Conservation (phyloP, 2,113 vertebrate genomes). For the Acinonyx jubatus region DNA sequence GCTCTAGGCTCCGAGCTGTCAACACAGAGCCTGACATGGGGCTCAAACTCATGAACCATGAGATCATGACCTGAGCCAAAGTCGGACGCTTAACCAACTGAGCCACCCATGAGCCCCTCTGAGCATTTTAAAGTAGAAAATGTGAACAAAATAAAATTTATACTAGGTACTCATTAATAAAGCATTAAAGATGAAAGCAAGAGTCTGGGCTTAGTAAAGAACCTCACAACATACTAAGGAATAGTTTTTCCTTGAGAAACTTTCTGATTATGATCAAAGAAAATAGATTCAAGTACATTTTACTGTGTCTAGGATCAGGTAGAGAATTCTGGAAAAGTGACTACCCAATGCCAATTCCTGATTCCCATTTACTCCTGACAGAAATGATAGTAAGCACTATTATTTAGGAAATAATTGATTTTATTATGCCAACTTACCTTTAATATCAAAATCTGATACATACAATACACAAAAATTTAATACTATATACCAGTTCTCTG, state of each 20-base stretch:
- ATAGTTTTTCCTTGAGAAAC: neutral
- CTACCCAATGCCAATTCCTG: neutral
- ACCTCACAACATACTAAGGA: neutral
- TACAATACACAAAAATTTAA: neutral
- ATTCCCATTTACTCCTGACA: neutral
- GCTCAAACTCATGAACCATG: too few species aligned
- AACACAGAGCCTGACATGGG: too few species aligned
- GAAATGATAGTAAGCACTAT: neutral
- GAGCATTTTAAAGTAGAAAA: neutral
- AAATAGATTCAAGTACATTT: neutral
- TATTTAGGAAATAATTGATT: neutral
- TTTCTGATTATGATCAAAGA: neutral
- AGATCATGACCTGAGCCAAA: too few species aligned
- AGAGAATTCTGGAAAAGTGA: constrained; percentile 17
- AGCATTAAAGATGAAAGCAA: neutral
- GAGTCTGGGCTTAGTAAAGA: neutral
- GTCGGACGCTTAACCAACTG: too few species aligned
- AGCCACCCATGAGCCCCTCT: neutral
- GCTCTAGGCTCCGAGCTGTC: too few species aligned
- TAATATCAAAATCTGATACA: neutral
- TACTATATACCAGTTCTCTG: neutral
- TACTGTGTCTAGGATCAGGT: neutral
- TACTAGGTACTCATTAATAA: neutral
- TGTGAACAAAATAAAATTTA: neutral
- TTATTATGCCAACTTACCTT: neutral